phyloP scores from a whole-genome alignment of 2,797 vertebrate genomes.

The Steatocranus sp. region DNA sequence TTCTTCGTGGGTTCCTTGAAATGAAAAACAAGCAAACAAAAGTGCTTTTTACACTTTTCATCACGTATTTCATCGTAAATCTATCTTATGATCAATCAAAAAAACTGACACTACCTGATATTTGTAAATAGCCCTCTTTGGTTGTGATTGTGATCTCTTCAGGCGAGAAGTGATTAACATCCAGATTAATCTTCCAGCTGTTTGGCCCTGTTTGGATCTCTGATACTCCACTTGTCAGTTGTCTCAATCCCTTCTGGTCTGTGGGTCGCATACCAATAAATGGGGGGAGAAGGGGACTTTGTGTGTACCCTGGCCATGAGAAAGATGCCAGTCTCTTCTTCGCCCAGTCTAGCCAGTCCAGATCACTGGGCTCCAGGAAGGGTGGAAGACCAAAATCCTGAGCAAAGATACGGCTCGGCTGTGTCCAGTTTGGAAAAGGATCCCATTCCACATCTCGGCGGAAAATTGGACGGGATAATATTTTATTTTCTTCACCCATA shows the following conservation, averaged over 20 bases:
- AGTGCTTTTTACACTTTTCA: not conserved
- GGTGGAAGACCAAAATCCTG: conserved; percentile 72
- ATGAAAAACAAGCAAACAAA: not conserved
- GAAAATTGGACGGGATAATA: conserved; percentile 66
- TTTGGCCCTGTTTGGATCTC: conserved; percentile 56
- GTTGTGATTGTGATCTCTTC: conserved; percentile 69
- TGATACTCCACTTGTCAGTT: conserved; percentile 53
- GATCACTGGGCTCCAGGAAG: conserved; percentile 61
- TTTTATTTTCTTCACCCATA: conserved; percentile 67
- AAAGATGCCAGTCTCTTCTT: conserved; percentile 56
- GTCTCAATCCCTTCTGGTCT: conserved; percentile 3
- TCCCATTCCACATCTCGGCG: conserved; percentile 66
- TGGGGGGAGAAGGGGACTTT: conserved; percentile 43
- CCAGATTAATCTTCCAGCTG: conserved; percentile 71
- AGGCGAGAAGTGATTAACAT: conserved; percentile 70
- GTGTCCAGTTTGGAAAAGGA: conserved; percentile 65
- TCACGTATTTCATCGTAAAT: not conserved
- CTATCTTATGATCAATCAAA: not conserved
- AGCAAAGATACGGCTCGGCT: conserved; percentile 58
- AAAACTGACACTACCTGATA: conserved; percentile 58
- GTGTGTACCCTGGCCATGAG: conserved; percentile 55
- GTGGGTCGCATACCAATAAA: not conserved
- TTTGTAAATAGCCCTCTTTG: conserved; percentile 70
- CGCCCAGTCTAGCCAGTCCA: conserved; percentile 74
- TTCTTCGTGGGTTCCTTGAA: conserved; percentile 70